Percentiles rank a stretch among this genome's conserved stretches.
Evolutionary conservation across 2,888 invertebrate genomes (phyloP).

Genomic region (Nymphalis urticae): DNA sequence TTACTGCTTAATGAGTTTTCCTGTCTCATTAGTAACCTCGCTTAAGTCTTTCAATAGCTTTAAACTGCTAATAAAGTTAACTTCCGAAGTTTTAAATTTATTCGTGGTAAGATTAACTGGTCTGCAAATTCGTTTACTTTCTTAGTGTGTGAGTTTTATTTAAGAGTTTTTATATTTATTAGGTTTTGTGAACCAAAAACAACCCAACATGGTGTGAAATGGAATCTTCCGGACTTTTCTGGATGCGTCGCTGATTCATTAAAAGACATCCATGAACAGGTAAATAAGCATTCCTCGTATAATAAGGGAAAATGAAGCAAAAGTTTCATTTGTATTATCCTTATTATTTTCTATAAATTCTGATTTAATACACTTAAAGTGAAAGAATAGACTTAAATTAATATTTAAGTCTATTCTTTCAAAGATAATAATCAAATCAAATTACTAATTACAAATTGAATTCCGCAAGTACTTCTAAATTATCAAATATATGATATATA

Average conservation of each 20-base stretch:
- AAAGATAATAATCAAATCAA: too few relatives aligned
- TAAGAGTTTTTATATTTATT: slow-evolving; percentile 35
- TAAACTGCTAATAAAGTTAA: slow-evolving; percentile 21
- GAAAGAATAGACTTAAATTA: too few relatives aligned
- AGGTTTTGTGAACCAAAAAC: slow-evolving; percentile 77
- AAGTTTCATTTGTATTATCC: too few relatives aligned
- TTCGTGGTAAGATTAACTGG: slow-evolving; percentile 18
- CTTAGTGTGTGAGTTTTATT: background rate
- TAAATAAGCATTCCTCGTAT: slow-evolving; percentile 48
- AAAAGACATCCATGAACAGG: slow-evolving; percentile 83
- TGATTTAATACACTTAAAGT: too few relatives aligned
- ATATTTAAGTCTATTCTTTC: too few relatives aligned
- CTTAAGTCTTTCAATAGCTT: slow-evolving; percentile 22
- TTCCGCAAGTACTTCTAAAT: too few relatives aligned
- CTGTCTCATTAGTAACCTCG: slow-evolving; percentile 15
- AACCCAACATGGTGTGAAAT: slow-evolving; percentile 83
- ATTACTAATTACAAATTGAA: too few relatives aligned
- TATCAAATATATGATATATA: too few relatives aligned
- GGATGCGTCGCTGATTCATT: slow-evolving; percentile 85
- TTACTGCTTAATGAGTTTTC: slow-evolving; percentile 7
- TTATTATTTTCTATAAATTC: too few relatives aligned
- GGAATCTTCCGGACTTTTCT: slow-evolving; percentile 89
- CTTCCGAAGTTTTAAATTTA: slow-evolving; percentile 18
- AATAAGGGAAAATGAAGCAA: too few relatives aligned
- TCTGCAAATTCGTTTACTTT: slow-evolving; percentile 20